Conservation (phyloP, 2,797 vertebrate genomes). For the Yasuhikotakia modesta region DNA sequence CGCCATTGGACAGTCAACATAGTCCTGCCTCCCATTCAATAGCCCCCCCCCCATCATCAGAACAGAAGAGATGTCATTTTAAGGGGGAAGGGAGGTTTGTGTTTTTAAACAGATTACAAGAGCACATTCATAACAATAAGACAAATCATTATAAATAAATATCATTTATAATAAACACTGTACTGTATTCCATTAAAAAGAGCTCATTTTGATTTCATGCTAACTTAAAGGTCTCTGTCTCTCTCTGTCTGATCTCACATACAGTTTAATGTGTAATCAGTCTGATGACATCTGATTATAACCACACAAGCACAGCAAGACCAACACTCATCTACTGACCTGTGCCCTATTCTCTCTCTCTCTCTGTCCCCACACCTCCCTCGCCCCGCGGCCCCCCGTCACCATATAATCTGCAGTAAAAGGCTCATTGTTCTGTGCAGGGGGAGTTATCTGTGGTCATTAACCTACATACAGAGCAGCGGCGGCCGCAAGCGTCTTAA, state of each 20-base stretch:
- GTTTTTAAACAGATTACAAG: too few species aligned
- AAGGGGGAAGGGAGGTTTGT: too few species aligned
- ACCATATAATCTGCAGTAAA: slow-evolving; percentile 70
- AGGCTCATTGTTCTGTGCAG: slow-evolving; percentile 74
- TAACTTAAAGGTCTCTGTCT: not conserved
- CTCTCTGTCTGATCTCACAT: not conserved
- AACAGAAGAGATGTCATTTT: too few species aligned
- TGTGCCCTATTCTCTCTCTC: slow-evolving; percentile 65
- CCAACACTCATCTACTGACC: slow-evolving; percentile 67
- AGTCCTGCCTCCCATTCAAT: too few species aligned
- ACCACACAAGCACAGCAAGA: slow-evolving; percentile 43
- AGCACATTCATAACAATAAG: too few species aligned
- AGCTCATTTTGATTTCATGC: too few species aligned
- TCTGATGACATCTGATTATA: slow-evolving; percentile 40
- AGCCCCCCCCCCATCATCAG: too few species aligned
- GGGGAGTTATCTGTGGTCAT: slow-evolving; percentile 72
- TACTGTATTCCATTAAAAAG: too few species aligned
- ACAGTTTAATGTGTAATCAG: slow-evolving; percentile 17
- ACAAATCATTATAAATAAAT: too few species aligned
- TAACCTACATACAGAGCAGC: slow-evolving; percentile 76
- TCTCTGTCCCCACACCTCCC: not conserved
- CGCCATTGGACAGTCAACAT: too few species aligned
- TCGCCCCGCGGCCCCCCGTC: not conserved
- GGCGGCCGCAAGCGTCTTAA: slow-evolving; percentile 66
- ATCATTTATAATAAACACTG: too few species aligned